Evolutionary conservation across 2,113 vertebrate species (phyloP).

Genomic region (Strix aluco): DNA sequence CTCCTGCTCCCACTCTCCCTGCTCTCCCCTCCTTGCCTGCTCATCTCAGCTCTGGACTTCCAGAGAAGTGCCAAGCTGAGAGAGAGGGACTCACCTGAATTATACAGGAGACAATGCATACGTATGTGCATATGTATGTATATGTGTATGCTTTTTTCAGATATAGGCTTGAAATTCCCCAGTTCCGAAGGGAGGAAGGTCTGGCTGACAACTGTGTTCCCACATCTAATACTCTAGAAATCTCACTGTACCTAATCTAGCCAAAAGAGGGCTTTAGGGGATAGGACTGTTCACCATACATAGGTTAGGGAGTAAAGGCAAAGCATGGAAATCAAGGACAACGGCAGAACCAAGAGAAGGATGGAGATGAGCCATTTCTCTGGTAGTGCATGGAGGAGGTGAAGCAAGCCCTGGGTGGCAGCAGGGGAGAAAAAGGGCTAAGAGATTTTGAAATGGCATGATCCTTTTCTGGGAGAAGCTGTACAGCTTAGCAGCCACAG

Average conservation of each 20-base stretch:
- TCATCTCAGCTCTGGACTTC: not conserved
- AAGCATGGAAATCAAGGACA: not conserved
- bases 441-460: not conserved
- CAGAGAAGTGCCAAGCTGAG: not conserved
- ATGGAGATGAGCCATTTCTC: not conserved
- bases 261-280: not conserved
- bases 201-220: not conserved
- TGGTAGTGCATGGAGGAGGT: not conserved
- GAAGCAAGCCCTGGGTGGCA: not conserved
- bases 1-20: not conserved
- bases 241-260: not conserved
- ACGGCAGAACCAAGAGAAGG: not conserved
- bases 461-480: not conserved
- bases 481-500: not conserved
- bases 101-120: not conserved
- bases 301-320: not conserved
- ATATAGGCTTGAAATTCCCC: not conserved
- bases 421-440: not conserved
- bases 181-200: not conserved
- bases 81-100: not conserved
- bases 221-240: not conserved
- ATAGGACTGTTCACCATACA: not conserved
- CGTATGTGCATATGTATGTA: fast-evolving
- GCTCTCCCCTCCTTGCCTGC: not conserved
- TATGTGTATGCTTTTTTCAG: not conserved